Percentiles rank a stretch among this genome's conserved stretches.
phyloP scores from a whole-genome alignment of 2,888 invertebrate genomes.

The Encarsia formosa region DNA sequence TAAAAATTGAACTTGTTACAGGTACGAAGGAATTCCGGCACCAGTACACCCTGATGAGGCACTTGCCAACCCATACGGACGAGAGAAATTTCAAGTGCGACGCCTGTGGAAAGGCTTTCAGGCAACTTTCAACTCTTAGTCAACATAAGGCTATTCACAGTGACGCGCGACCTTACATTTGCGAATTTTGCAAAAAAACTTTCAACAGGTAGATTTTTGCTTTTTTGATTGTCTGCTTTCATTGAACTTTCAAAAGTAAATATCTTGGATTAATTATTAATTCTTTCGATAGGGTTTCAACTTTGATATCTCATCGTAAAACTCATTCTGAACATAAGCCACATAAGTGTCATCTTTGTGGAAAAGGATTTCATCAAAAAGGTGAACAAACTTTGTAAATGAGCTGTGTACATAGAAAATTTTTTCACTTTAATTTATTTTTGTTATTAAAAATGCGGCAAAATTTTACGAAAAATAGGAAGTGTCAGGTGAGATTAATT shows the following conservation, averaged over 20 bases:
- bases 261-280: constrained; percentile 28
- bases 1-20: too few relatives aligned
- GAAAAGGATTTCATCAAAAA: constrained; percentile 78
- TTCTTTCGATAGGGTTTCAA: constrained; percentile 70
- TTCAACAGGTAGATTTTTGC: constrained; percentile 58
- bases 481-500: too few relatives aligned
- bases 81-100: constrained; percentile 73
- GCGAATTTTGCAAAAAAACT: constrained; percentile 71
- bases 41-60: constrained; percentile 72
- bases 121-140: constrained; percentile 70
- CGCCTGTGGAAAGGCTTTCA: constrained; percentile 69
- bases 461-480: too few relatives aligned
- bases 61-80: constrained; percentile 72
- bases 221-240: not conserved
- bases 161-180: constrained; percentile 68
- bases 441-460: too few relatives aligned
- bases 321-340: constrained; percentile 72
- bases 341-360: constrained; percentile 69
- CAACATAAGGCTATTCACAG: constrained; percentile 78
- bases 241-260: not conserved
- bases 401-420: too few relatives aligned
- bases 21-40: constrained; percentile 72
- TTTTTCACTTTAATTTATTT: too few relatives aligned
- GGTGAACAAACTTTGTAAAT: constrained; percentile 58
- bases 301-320: constrained; percentile 75